A percentile compares a stretch with the other conserved stretches of the same genome.
Conservation (phyloP, 1,140 invertebrate species). For the Acyrthosiphon pisum region DNA sequence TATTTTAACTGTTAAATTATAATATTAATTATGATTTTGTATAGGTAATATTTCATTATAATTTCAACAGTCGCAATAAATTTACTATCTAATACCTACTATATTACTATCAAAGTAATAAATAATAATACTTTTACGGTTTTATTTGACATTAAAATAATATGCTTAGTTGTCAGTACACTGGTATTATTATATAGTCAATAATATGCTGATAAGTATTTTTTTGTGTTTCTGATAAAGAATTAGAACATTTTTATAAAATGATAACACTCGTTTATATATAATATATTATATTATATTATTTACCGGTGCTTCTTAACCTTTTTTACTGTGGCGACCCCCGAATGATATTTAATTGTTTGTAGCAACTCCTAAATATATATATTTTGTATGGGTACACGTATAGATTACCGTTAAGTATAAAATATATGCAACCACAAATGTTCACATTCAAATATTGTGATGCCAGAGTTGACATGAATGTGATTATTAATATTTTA, state of each 20-base stretch:
- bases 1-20: background rate
- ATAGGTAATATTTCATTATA: background rate
- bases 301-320: background rate
- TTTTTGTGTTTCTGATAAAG: slow-evolving; percentile 1
- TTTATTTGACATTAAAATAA: background rate
- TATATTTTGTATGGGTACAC: background rate
- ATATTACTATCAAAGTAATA: background rate
- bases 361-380: background rate
- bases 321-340: background rate
- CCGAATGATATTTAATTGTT: background rate
- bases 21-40: background rate
- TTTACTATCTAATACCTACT: background rate
- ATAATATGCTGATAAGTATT: slow-evolving; percentile 11
- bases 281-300: background rate
- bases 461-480: background rate
- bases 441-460: background rate
- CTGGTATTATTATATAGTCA: background rate
- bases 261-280: background rate
- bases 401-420: background rate
- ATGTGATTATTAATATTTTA: background rate
- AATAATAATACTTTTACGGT: background rate
- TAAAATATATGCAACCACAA: background rate
- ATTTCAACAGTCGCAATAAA: background rate
- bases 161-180: background rate
- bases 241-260: background rate